phyloP scores from a whole-genome alignment of 2,797 vertebrate species.

The Capromys pilorides region DNA sequence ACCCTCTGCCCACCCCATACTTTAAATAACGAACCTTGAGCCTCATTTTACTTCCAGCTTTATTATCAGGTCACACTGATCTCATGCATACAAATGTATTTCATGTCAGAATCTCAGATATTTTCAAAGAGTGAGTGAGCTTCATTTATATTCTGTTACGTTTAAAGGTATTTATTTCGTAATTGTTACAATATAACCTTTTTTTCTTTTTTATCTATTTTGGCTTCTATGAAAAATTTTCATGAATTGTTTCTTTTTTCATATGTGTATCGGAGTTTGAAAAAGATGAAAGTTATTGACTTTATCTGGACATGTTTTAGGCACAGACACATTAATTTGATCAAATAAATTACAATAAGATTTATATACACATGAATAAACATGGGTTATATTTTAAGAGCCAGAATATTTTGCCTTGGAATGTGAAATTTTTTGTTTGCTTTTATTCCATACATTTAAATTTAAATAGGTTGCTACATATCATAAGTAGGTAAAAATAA shows the following conservation, averaged over 20 bases:
- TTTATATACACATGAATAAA: constrained; percentile 20
- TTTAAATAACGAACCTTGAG: not conserved
- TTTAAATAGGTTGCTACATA: constrained; percentile 61
- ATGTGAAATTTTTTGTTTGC: not conserved
- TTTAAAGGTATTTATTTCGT: constrained; percentile 25
- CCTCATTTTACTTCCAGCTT: constrained; percentile 5
- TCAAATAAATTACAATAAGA: constrained; percentile 23
- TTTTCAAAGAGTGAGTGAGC: constrained; percentile 32
- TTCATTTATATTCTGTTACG: constrained; percentile 17
- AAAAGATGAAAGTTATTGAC: constrained; percentile 37
- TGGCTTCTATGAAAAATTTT: not conserved
- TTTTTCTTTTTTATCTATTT: not conserved
- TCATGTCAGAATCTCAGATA: constrained; percentile 37
- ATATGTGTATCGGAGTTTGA: not conserved
- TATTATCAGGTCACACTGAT: not conserved
- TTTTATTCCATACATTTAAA: constrained; percentile 64
- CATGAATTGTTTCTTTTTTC: constrained; percentile 31
- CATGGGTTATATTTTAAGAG: constrained; percentile 25
- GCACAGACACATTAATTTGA: not conserved
- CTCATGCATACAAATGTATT: constrained; percentile 15
- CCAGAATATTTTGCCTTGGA: constrained; percentile 4
- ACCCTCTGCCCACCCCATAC: not conserved
- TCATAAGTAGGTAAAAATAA: not conserved
- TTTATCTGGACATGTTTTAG: constrained; percentile 46
- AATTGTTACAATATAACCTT: not conserved